Evolutionary conservation across 2,113 vertebrate genomes (phyloP).

Genomic region (Sphyrna mokarran): DNA sequence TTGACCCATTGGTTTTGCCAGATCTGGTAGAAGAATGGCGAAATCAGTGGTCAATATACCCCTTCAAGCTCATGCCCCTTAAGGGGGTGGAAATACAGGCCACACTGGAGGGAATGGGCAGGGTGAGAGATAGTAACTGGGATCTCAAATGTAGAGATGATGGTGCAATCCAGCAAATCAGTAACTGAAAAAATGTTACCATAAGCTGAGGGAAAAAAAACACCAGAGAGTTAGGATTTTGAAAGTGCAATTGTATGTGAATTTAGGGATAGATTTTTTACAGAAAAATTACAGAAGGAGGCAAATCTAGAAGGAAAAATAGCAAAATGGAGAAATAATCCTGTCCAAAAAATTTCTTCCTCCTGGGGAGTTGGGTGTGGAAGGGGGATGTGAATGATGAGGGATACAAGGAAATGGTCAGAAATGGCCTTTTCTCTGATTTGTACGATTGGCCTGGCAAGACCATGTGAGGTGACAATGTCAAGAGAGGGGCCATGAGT

Average conservation of each 20-base stretch:
- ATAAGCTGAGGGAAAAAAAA: not conserved
- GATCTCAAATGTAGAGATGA: not conserved
- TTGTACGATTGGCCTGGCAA: too few relatives aligned
- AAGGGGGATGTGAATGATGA: not conserved
- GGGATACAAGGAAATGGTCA: not conserved
- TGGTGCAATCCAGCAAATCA: not conserved
- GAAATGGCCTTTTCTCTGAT: not conserved
- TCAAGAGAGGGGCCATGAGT: too few relatives aligned
- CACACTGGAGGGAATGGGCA: too few relatives aligned
- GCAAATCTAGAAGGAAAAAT: not conserved
- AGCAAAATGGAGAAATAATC: too few relatives aligned
- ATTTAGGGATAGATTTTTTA: not conserved
- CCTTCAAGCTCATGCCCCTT: not conserved
- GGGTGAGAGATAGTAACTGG: not conserved
- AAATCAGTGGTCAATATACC: not conserved
- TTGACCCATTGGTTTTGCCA: too few relatives aligned
- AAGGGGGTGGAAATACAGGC: not conserved
- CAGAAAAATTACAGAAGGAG: not conserved
- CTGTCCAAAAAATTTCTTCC: too few relatives aligned
- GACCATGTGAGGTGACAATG: too few relatives aligned
- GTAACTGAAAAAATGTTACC: not conserved
- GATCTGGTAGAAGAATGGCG: too few relatives aligned
- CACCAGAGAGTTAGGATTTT: not conserved
- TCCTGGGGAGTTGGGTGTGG: not conserved
- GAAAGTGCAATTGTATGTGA: not conserved